Conservation (phyloP, 1,140 invertebrate species). For the Samia ricini region DNA sequence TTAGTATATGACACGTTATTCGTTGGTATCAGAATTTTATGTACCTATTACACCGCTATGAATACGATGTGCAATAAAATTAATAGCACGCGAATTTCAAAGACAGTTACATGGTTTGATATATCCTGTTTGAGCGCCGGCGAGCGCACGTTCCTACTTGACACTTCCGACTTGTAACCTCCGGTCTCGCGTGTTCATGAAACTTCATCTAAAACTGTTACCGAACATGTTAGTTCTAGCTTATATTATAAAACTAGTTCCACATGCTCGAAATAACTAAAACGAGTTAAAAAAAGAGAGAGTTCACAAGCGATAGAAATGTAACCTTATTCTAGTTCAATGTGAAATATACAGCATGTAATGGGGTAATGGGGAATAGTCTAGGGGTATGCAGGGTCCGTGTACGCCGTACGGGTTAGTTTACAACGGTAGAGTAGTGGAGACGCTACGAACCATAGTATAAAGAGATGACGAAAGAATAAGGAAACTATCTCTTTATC, state of each 20-base stretch:
- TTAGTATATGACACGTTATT: neutral
- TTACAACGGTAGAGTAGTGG: too few species aligned
- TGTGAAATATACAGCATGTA: too few species aligned
- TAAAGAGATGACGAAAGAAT: too few species aligned
- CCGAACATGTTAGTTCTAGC: neutral
- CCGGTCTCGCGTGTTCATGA: constrained; percentile 24
- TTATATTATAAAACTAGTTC: neutral
- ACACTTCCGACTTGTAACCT: constrained; percentile 45
- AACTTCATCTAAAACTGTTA: neutral
- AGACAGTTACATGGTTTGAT: neutral
- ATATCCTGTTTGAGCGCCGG: neutral
- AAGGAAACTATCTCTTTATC: too few species aligned
- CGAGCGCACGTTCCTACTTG: constrained; percentile 16
- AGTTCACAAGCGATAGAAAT: too few species aligned
- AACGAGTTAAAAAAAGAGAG: too few species aligned
- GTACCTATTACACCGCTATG: neutral
- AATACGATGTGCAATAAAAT: neutral
- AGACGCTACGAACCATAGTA: too few species aligned
- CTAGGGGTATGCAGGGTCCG: too few species aligned
- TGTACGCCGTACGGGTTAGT: too few species aligned
- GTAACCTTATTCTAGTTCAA: too few species aligned
- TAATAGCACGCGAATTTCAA: neutral
- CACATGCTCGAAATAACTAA: too few species aligned
- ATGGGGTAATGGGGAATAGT: too few species aligned
- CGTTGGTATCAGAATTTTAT: neutral